Evolutionary conservation across 2,888 invertebrate genomes (phyloP).

Genomic region (Fabriciana adippe): DNA sequence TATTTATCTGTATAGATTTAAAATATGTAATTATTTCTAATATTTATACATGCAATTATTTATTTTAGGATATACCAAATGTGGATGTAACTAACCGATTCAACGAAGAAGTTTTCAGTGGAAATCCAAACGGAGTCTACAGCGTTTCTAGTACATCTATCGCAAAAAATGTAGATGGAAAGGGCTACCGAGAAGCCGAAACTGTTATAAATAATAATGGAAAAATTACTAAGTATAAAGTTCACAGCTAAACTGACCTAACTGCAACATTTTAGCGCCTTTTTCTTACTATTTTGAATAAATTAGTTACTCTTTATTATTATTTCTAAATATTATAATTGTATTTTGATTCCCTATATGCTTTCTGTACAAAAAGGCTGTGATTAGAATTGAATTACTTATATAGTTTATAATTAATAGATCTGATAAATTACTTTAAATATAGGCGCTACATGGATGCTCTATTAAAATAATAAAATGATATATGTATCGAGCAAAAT

Average conservation of each 20-base stretch:
- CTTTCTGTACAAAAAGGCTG: constrained; percentile 31
- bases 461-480: not conserved
- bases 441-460: not conserved
- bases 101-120: constrained; percentile 11
- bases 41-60: not conserved
- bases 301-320: constrained; percentile 3
- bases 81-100: constrained; percentile 62
- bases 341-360: constrained; percentile 8
- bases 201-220: constrained; percentile 89
- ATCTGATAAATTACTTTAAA: too few species aligned
- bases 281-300: constrained; percentile 21
- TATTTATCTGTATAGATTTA: too few species aligned
- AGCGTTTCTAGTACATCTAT: constrained; percentile 86
- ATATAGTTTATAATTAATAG: not conserved
- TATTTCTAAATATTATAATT: not conserved
- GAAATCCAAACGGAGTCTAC: constrained; percentile 49
- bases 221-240: constrained; percentile 84
- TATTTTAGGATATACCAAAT: constrained; percentile 75
- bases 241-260: constrained; percentile 53
- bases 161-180: constrained; percentile 84
- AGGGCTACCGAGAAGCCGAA: constrained; percentile 81
- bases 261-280: constrained; percentile 7
- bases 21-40: not conserved
- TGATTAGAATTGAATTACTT: constrained; percentile 29
- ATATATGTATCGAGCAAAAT: not conserved